Base-by-base conservation (phyloP, 2,797 vertebrate genomes). In the Dermochelys coriacea region DNA sequence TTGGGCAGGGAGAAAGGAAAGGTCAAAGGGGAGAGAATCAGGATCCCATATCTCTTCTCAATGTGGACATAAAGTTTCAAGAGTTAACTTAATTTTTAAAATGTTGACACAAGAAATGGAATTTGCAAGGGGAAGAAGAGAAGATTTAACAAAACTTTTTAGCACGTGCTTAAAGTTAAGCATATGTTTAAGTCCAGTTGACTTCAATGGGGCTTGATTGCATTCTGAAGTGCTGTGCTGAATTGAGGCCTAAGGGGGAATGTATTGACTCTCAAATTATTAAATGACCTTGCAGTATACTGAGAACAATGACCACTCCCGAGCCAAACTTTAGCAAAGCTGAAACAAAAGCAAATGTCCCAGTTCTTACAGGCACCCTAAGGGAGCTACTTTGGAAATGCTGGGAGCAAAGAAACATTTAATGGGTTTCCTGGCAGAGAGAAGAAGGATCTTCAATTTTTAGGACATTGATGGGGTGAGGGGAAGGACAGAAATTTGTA, bases 311-410 rank as follows among this genome's bases (percentile, higher is more conserved):
- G 51, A 71, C 55, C 55, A 5, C 82, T 94, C 89, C 80, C 84
- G 4, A 96, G 87, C 50, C 16, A 91, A 85, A 85, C 49, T 75
- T 87, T 68, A 92, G 68, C 1, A 3, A 84, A 87, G 64, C 84
- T 80, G 84, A 84, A 90, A 81, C 68, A 87, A 78, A 79, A 87
- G 15, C 2, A 3, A 2, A 6, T 37, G 31, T 55, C 55, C 45
- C 16, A 55, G 74, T 47, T 81, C 81, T 41, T 1, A 2, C 9
- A 16, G 4, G 78, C 78, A 88, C 52, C 37, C 82, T 94, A 80
- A 59, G 85, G 18, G 85, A 92, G 75, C 84, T 84, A 41, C 1
- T 68, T 86, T 82, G 93, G 88, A 92, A 88, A 88, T 86, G 64
- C 29, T 8, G 83, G 89, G 57, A 54, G 37, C 54, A 47, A 75